These are phyloP conservation scores for Entomobrya multifasciata DNA, from an alignment of 2,888 invertebrate species.

Conservation along the genomic window DNA sequence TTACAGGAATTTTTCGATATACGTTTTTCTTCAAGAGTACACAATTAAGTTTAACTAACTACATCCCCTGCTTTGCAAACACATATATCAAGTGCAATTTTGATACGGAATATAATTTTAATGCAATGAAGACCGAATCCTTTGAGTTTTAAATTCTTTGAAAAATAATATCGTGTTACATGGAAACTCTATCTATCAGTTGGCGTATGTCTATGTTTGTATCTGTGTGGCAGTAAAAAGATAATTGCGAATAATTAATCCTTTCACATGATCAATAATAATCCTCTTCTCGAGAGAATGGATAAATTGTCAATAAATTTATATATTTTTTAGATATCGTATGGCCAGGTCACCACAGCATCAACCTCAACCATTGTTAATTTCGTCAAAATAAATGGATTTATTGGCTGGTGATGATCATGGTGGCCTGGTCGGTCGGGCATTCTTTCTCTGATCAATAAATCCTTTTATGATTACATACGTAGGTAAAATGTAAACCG, in stretches of 20 bases:
- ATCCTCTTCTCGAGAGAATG: constrained; percentile 34
- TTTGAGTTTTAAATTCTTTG: too few relatives aligned
- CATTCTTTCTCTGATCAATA: constrained; percentile 31
- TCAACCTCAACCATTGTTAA: constrained; percentile 33
- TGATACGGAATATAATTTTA: too few relatives aligned
- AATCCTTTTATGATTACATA: constrained; percentile 50
- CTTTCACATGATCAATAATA: constrained; percentile 44
- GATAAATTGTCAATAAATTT: constrained; percentile 46
- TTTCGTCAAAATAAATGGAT: constrained; percentile 25
- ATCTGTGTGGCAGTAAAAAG: constrained; percentile 31
- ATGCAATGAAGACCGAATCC: too few relatives aligned
- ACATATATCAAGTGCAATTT: neutral
- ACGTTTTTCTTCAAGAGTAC: neutral
- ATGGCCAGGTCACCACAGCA: neutral
- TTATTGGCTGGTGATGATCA: constrained; percentile 41
- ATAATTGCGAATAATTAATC: constrained; percentile 45
- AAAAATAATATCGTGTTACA: neutral
- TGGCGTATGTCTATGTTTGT: neutral
- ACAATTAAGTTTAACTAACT: neutral
- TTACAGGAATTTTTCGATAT: constrained; percentile 6
- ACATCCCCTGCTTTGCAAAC: too few relatives aligned
- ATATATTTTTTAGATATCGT: constrained; percentile 11
- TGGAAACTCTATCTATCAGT: constrained; percentile 14
- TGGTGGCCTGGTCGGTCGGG: constrained; percentile 11
- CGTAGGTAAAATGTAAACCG: constrained; percentile 17